Base-by-base conservation (phyloP, 2,888 invertebrate genomes). In the Lithodes maja region DNA sequence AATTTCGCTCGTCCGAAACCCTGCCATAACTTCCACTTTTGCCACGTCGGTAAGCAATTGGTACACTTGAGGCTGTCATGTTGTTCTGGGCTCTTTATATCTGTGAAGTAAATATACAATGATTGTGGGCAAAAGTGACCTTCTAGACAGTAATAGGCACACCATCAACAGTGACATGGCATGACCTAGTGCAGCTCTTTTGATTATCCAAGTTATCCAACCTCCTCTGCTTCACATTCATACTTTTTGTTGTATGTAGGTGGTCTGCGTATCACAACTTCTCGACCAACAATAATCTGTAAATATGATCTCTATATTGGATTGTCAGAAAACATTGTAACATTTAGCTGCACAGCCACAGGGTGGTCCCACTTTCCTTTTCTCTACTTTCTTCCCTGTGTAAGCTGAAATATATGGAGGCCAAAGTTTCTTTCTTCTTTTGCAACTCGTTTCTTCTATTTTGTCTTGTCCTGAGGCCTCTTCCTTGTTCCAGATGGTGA, bases 161-260 rank as follows among this genome's bases (percentile, higher is more conserved):
- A 77, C n/a, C 50, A 77, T 49, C 77, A 3, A 77, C 77, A 77
- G 3, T 77, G 7, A 77, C 77, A 52, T 77, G 50, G 52, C 49
- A 77, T 5, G 49, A 17, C 9, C 77, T 3, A 77, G 77, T 77
- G 15, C 77, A 77, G 3, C 15, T 15, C 50, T 77, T 77, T 49
- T 77, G 77, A 9, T 49, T 33, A 33, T 33, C 33, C 33, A 33
- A 2, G 33, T 33, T 33, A 33, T 33, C 33, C 33, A 33, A 33
- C 33, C 33, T 33, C 33, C 0, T 33, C 33, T 33, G 33, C 33
- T 33, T 77, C 77, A 50, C 50, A 77, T 9, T 3, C 71, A n/a
- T 71, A n/a, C 3, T n/a, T n/a, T 9, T 71, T 71, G 71, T 71
- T 71, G 71, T 9, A 71, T 71, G 71, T 71, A 71, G 17, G 71